Conservation (phyloP, 2,888 invertebrate genomes). For the Gymnocheta viridis region DNA sequence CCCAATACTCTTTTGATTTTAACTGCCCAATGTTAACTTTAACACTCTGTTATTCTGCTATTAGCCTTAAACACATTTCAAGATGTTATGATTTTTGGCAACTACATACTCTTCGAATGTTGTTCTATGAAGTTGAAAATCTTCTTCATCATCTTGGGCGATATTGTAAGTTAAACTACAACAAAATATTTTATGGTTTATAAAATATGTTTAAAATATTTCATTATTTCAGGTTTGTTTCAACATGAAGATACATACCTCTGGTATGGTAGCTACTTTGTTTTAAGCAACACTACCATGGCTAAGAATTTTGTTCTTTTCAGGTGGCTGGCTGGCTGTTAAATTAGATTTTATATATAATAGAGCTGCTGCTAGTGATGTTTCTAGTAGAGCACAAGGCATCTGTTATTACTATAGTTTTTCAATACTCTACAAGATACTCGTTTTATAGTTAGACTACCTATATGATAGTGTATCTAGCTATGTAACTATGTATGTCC, state of each 20-base stretch:
- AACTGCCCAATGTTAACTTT: background rate
- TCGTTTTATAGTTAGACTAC: slow-evolving; percentile 10
- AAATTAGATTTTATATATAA: slow-evolving; percentile 24
- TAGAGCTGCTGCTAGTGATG: slow-evolving; percentile 54
- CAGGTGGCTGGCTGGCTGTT: slow-evolving; percentile 5
- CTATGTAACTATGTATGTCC: background rate
- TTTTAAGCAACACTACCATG: background rate
- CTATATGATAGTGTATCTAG: background rate
- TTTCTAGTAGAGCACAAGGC: slow-evolving; percentile 32
- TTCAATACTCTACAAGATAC: slow-evolving; percentile 8
- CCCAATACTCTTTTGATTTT: background rate
- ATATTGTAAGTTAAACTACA: slow-evolving; percentile 9
- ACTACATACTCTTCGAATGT: slow-evolving; percentile 47
- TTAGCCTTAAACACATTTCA: background rate
- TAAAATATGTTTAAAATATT: slow-evolving; percentile 25
- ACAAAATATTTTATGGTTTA: slow-evolving; percentile 12
- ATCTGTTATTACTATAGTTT: slow-evolving; percentile 46
- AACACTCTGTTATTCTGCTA: background rate
- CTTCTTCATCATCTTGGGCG: slow-evolving; percentile 6
- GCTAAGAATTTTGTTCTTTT: background rate
- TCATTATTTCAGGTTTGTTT: slow-evolving; percentile 6
- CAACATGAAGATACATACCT: background rate
- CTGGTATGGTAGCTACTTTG: slow-evolving; percentile 27
- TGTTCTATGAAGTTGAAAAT: slow-evolving; percentile 1
- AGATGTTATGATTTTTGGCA: background rate